Evolutionary conservation across 1,140 invertebrate genomes (phyloP).

Genomic region (Myzus persicae): DNA sequence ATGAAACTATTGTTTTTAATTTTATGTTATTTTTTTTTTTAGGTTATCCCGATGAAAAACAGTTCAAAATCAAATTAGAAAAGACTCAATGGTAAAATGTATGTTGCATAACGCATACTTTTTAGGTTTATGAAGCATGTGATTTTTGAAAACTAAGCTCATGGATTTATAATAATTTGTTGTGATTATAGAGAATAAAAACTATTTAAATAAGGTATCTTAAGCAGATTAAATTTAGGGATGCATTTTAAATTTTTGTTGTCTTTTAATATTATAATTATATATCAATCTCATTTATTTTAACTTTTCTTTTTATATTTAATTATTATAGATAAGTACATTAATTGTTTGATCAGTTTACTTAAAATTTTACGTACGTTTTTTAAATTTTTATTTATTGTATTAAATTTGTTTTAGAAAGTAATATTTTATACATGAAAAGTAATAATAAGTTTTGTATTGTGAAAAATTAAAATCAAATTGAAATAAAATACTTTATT

Average conservation of each 20-base stretch:
- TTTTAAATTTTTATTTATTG: neutral
- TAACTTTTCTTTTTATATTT: neutral
- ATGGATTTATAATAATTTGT: neutral
- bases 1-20: neutral
- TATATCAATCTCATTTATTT: conserved; percentile 14
- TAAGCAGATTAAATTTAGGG: neutral
- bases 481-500: neutral
- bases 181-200: neutral
- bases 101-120: neutral
- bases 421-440: neutral
- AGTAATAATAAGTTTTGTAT: conserved; percentile 8
- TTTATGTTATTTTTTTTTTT: neutral
- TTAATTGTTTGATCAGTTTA: conserved; percentile 10
- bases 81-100: conserved; percentile 17
- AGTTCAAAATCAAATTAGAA: conserved; percentile 28
- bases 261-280: neutral
- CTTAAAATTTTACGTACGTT: conserved; percentile 42
- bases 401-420: conserved; percentile 39
- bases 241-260: neutral
- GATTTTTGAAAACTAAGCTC: conserved; percentile 20
- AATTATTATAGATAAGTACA: neutral
- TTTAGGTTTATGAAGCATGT: conserved; percentile 20
- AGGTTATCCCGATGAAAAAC: conserved; percentile 25
- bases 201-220: neutral
- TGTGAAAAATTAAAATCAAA: neutral